Conservation (phyloP, 2,113 vertebrate species). For the Pomatorhinus ruficollis region DNA sequence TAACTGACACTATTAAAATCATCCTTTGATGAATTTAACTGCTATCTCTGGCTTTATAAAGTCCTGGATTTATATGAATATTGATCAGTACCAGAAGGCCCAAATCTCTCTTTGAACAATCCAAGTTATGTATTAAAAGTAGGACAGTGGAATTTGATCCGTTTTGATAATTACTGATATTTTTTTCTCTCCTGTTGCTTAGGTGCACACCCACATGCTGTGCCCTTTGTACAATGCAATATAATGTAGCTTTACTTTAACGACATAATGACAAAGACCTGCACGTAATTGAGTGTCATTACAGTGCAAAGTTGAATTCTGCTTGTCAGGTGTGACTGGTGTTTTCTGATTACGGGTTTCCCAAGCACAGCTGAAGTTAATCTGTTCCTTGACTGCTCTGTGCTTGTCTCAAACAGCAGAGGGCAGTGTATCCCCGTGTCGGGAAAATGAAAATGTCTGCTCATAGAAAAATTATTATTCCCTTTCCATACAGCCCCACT, state of each 20-base stretch:
- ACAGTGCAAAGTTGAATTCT: neutral
- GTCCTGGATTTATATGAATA: neutral
- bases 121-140: neutral
- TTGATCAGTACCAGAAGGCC: neutral
- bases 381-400: neutral
- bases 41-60: neutral
- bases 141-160: neutral
- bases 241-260: neutral
- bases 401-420: constrained; percentile 38
- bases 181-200: neutral
- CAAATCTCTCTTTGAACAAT: neutral
- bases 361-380: neutral
- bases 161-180: neutral
- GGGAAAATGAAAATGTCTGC: neutral
- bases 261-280: neutral
- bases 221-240: neutral
- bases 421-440: constrained; percentile 39
- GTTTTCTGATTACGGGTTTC: neutral
- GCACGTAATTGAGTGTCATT: neutral
- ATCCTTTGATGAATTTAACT: neutral
- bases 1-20: neutral
- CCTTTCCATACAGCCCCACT: neutral
- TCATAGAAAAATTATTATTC: neutral
- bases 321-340: neutral
- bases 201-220: no score